Base-by-base conservation (phyloP, 1,140 invertebrate genomes). In the Xylocopa sonorina region DNA sequence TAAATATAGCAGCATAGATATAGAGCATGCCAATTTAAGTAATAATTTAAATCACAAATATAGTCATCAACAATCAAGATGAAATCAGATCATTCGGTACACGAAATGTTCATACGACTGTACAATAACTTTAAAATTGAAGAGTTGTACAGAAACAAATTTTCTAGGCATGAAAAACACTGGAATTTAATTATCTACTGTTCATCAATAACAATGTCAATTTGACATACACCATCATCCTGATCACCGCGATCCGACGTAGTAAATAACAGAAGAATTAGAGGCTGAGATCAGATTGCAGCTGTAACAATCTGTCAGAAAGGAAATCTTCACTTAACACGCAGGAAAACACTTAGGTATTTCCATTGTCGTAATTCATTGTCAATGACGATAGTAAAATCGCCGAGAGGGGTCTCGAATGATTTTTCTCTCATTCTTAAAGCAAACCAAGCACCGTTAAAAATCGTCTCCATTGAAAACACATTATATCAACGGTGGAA, bases 311-410 rank as follows among this genome's bases (percentile, higher is more conserved):
- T 67, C 32, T 32, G 27, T 32, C 27, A 27, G 27, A 9, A 51
- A 50, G 24, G 21, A 50, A 67, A 67, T 4, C 29, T n/a, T 32
- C 46, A n/a, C 24, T 50, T 34, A 34, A 0, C 12, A 0, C 24
- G 64, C 0, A 67, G 34, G 38, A 48, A 67, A 24, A 67, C 29
- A 34, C 29, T 51, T 29, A 34, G 64, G 64, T 67, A 67, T 67
- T 67, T 51, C 21, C 27, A 34, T 51, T 21, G 2, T n/a, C 21
- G 1, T 18, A 38, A 27, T 0, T 29, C 6, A 14, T 43, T 41
- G 0, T 63, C 14, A 16, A 43, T 21, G 10, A 41, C 9, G 34
- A 0, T n/a, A 27, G 10, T 43, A 10, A 63, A 43, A 43, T 2
- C 50, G 18, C n/a, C 12, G 16, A 12, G 50, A 51, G n/a, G n/a